Evolutionary conservation across 2,113 vertebrate genomes (phyloP).

Genomic region (Tretioscincus oriximinensis): DNA sequence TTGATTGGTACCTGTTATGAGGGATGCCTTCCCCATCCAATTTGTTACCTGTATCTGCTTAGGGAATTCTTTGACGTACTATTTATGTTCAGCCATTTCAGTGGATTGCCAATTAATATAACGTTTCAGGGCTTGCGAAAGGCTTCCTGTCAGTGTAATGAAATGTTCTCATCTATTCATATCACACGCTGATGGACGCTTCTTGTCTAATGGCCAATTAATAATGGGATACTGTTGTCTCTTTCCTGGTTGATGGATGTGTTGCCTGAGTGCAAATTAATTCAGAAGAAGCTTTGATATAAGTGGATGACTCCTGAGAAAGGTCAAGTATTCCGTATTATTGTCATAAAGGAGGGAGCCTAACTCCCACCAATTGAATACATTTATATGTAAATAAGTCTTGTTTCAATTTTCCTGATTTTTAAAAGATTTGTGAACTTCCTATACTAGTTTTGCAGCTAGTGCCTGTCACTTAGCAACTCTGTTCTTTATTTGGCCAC

Average conservation of each 20-base stretch:
- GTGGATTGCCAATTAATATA: constrained; percentile 5
- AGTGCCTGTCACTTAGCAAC: background rate
- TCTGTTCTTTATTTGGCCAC: background rate
- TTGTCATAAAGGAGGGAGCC: background rate
- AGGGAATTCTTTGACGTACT: background rate
- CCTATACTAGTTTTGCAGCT: background rate
- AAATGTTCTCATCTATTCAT: background rate
- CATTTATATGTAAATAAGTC: background rate
- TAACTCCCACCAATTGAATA: background rate
- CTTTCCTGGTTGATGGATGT: background rate
- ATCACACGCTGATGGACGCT: background rate
- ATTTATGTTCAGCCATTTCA: constrained; percentile 1
- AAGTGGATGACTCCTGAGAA: background rate
- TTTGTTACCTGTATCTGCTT: background rate
- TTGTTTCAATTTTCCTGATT: background rate
- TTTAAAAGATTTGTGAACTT: background rate
- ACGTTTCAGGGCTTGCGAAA: constrained; percentile 2
- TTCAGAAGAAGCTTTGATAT: background rate
- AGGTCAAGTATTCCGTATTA: background rate
- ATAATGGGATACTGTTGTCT: constrained; percentile 16
- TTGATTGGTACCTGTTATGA: background rate
- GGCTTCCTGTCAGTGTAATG: constrained; percentile 17
- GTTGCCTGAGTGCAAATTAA: background rate
- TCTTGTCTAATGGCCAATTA: constrained; percentile 17
- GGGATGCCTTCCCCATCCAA: background rate